Percentiles rank a stretch among this genome's conserved stretches.
Evolutionary conservation across 2,888 invertebrate genomes (phyloP).

Genomic region (Blera fallax): DNA sequence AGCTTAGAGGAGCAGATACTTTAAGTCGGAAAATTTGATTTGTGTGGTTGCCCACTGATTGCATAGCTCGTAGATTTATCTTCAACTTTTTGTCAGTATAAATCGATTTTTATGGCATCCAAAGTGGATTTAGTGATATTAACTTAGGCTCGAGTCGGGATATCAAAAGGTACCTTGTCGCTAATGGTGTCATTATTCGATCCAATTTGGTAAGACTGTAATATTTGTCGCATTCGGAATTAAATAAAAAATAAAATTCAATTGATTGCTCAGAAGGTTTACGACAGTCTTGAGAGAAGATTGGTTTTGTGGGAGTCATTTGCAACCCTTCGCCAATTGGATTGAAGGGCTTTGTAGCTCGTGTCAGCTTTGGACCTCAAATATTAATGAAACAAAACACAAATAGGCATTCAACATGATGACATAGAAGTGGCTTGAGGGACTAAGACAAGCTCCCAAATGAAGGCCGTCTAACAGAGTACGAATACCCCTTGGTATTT

Average conservation of each 20-base stretch:
- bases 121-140: conserved; percentile 48
- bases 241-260: not conserved
- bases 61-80: conserved; percentile 53
- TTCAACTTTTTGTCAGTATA: conserved; percentile 58
- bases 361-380: too few species aligned
- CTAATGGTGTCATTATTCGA: not conserved
- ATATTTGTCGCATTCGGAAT: not conserved
- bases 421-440: too few species aligned
- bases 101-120: conserved; percentile 63
- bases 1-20: conserved; percentile 3
- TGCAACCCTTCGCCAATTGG: too few species aligned
- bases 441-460: too few species aligned
- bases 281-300: not conserved
- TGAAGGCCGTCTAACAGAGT: too few species aligned
- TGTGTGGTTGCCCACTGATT: conserved; percentile 46
- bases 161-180: too few species aligned
- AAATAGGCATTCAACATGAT: too few species aligned
- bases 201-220: not conserved
- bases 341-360: too few species aligned
- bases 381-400: too few species aligned
- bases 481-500: too few species aligned
- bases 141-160: conserved; percentile 19
- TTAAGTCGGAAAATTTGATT: conserved; percentile 55
- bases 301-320: not conserved
- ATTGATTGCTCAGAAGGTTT: not conserved